Evolutionary conservation across 2,888 invertebrate genomes (phyloP).

Genomic region (Charanyca ferruginea): DNA sequence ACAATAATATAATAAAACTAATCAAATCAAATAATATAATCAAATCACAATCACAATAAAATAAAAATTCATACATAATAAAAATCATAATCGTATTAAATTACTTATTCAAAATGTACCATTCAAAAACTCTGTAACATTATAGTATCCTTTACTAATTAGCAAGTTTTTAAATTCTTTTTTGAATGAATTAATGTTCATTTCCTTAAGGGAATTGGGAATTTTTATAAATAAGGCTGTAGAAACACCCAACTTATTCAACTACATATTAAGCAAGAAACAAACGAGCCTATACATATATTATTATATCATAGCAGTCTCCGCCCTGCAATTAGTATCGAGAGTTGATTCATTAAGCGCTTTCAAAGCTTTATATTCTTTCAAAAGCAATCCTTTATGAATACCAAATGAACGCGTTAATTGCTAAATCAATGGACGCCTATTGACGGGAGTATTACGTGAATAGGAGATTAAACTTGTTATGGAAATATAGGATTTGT

Average conservation of each 20-base stretch:
- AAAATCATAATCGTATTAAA: too few species aligned
- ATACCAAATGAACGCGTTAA: conserved; percentile 54
- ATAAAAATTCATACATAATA: too few species aligned
- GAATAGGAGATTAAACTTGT: conserved; percentile 53
- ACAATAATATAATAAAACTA: too few species aligned
- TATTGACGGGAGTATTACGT: conserved; percentile 45
- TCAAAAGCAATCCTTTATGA: conserved; percentile 59
- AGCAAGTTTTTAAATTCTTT: too few species aligned
- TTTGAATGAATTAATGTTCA: too few species aligned
- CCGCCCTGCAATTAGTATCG: conserved; percentile 54
- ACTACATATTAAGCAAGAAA: background rate
- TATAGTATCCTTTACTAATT: too few species aligned
- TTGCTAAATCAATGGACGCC: conserved; percentile 52
- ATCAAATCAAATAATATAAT: too few species aligned
- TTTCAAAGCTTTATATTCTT: conserved; percentile 52
- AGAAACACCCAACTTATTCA: background rate
- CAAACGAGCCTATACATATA: background rate
- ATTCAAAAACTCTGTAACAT: too few species aligned
- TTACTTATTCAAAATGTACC: too few species aligned
- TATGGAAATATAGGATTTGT: conserved; percentile 43
- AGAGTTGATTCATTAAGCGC: conserved; percentile 60
- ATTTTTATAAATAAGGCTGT: too few species aligned
- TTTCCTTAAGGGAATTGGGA: too few species aligned
- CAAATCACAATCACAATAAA: too few species aligned
- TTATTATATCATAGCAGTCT: background rate